Evolutionary conservation across 2,888 invertebrate species (phyloP).

Genomic region (Halictus ligatus): DNA sequence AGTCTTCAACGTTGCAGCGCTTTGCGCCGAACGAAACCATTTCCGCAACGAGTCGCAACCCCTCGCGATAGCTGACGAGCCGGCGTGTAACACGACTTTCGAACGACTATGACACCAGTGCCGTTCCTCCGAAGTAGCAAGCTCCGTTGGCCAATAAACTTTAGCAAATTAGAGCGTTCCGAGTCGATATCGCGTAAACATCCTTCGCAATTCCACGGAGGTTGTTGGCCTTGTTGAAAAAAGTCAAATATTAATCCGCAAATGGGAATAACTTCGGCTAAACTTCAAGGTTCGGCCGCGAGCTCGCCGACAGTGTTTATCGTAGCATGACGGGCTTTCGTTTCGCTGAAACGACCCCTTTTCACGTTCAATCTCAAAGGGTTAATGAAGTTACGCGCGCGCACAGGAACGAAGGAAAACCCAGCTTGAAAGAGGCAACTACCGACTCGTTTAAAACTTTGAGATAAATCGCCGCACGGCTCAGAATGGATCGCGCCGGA

Average conservation of each 20-base stretch:
- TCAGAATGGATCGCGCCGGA: neutral
- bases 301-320: neutral
- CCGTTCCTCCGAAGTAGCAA: neutral
- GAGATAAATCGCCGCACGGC: neutral
- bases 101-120: neutral
- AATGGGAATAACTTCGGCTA: neutral
- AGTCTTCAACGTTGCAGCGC: too few species aligned
- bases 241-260: neutral
- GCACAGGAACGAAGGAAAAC: neutral
- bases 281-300: neutral
- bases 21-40: too few species aligned
- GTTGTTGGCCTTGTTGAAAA: neutral
- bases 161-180: neutral
- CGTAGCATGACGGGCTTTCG: neutral
- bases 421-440: neutral
- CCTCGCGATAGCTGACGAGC: neutral
- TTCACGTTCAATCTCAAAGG: conserved; percentile 1
- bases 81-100: neutral
- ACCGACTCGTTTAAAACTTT: neutral
- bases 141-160: neutral
- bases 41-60: too few species aligned
- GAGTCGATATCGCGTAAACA: neutral
- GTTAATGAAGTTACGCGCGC: conserved; percentile 12
- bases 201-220: neutral
- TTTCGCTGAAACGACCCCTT: neutral